A percentile compares a stretch with the other conserved stretches of the same genome.
These are phyloP conservation scores for Allophyes oxyacanthae DNA, from an alignment of 2,888 invertebrate species.

Conservation along the genomic window DNA sequence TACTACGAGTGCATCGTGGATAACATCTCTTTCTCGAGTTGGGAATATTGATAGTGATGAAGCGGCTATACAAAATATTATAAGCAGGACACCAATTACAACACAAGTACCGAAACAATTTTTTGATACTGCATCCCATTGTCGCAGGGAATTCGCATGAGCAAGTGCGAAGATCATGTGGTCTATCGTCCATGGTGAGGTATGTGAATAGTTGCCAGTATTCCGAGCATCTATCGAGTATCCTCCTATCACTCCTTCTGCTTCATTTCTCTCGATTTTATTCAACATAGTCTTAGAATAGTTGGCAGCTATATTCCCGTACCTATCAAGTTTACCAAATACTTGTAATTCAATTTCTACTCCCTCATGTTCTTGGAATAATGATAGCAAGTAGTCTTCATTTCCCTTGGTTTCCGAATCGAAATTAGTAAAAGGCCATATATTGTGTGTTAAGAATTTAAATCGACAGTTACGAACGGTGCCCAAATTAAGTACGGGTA, in stretches of 20 bases:
- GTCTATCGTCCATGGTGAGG: constrained; percentile 55
- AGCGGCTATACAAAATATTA: constrained; percentile 50
- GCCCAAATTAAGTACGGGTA: neutral
- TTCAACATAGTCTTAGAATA: constrained; percentile 48
- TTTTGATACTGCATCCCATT: constrained; percentile 46
- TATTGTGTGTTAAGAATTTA: constrained; percentile 54
- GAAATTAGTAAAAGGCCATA: constrained; percentile 60
- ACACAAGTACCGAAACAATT: constrained; percentile 20
- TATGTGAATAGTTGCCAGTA: constrained; percentile 34
- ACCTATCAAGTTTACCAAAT: constrained; percentile 51
- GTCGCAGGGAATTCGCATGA: constrained; percentile 33
- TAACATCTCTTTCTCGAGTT: constrained; percentile 34
- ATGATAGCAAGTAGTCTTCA: constrained; percentile 56
- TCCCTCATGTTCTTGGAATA: constrained; percentile 50
- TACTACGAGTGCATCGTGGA: constrained; percentile 55
- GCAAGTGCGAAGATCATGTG: constrained; percentile 38
- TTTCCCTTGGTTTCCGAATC: constrained; percentile 39
- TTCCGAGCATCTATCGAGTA: constrained; percentile 2
- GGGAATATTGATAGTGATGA: constrained; percentile 55
- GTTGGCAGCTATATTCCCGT: constrained; percentile 55
- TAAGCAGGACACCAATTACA: constrained; percentile 32
- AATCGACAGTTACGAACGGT: constrained; percentile 42
- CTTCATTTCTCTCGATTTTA: constrained; percentile 49
- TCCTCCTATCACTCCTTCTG: constrained; percentile 59
- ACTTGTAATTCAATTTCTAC: constrained; percentile 52